These are phyloP conservation scores for Chionis minor DNA, from an alignment of 2,113 vertebrate species.

Conservation along the genomic window DNA sequence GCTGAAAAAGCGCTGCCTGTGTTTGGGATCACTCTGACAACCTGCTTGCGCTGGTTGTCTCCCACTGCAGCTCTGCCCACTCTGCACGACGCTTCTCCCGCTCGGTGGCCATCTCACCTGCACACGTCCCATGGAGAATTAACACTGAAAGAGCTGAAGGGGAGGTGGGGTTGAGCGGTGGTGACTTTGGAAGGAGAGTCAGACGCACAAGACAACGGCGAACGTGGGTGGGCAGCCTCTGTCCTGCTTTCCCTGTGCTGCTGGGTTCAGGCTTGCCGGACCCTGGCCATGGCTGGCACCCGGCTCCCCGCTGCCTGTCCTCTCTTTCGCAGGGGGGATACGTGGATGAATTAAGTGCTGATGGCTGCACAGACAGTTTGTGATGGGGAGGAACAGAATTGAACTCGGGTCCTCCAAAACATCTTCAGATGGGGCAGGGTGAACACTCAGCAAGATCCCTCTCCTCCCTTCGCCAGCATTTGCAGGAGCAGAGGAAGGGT, in stretches of 20 bases:
- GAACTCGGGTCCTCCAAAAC: background rate
- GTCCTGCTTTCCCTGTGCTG: background rate
- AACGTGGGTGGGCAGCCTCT: background rate
- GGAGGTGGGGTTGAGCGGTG: too few relatives aligned
- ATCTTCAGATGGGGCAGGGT: background rate
- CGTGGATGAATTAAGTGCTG: accelerated
- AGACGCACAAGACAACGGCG: accelerated
- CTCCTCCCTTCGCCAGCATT: background rate
- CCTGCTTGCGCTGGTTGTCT: accelerated
- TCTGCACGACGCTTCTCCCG: background rate
- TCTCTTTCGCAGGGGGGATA: background rate
- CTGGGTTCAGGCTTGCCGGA: background rate
- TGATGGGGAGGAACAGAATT: background rate
- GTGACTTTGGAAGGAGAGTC: background rate
- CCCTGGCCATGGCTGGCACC: background rate
- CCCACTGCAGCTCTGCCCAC: background rate
- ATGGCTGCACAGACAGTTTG: background rate
- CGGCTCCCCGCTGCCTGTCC: background rate
- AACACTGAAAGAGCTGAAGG: accelerated
- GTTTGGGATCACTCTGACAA: background rate
- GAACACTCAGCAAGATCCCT: background rate
- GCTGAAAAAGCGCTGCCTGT: background rate
- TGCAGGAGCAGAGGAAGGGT: background rate
- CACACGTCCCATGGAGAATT: background rate
- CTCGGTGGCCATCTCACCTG: background rate